Percentiles rank a stretch among this genome's conserved stretches.
Conservation (phyloP, 2,113 vertebrate species). For the Pomatorhinus ruficollis region DNA sequence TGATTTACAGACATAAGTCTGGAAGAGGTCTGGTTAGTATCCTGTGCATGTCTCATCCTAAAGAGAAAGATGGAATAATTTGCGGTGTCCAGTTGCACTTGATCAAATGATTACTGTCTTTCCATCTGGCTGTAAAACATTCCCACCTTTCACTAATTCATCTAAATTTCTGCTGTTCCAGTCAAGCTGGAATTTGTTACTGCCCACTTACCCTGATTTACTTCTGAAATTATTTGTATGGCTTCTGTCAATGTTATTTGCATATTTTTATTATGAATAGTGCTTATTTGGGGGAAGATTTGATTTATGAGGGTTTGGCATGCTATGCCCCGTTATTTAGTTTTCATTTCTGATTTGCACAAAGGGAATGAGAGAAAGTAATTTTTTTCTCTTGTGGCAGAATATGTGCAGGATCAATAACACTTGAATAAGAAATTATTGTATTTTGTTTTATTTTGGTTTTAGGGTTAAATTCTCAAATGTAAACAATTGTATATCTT, state of each 20-base stretch:
- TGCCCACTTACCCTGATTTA: slow-evolving; percentile 74
- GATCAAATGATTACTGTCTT: slow-evolving; percentile 63
- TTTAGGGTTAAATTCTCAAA: background rate
- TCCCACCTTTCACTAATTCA: slow-evolving; percentile 67
- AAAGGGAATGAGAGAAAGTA: slow-evolving; percentile 27
- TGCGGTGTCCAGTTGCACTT: slow-evolving; percentile 63
- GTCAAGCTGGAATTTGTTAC: slow-evolving; percentile 76
- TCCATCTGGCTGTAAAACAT: slow-evolving; percentile 70
- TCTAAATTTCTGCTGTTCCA: slow-evolving; percentile 72
- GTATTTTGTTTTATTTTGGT: background rate
- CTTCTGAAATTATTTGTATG: slow-evolving; percentile 66
- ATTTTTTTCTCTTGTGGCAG: slow-evolving; percentile 15
- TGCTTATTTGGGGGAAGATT: slow-evolving; percentile 67
- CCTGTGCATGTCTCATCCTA: background rate
- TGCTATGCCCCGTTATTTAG: slow-evolving; percentile 58
- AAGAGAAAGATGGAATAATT: slow-evolving; percentile 55
- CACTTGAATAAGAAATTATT: background rate
- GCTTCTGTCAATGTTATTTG: slow-evolving; percentile 69
- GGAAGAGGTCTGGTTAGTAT: background rate
- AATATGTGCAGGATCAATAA: background rate
- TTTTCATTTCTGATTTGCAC: slow-evolving; percentile 66
- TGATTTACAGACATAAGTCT: background rate
- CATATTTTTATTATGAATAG: slow-evolving; percentile 71
- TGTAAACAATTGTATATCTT: background rate
- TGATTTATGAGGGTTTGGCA: slow-evolving; percentile 72